Percentiles rank a stretch among this genome's conserved stretches.
phyloP scores from a whole-genome alignment of 1,140 invertebrate genomes.

The Hestina assimilis region DNA sequence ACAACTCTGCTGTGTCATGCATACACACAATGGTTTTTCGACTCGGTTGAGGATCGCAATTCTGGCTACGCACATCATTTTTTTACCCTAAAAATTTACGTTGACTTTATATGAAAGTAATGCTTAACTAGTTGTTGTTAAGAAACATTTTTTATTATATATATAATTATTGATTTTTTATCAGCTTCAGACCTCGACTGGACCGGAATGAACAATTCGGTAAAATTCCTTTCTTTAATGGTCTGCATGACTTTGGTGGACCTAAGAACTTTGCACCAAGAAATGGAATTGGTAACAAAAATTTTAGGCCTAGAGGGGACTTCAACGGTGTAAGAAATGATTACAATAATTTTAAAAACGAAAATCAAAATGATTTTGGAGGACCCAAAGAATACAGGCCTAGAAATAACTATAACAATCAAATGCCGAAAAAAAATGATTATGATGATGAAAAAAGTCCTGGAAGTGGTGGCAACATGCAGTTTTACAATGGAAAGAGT shows the following conservation, averaged over 20 bases:
- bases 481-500: constrained; percentile 65
- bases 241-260: constrained; percentile 72
- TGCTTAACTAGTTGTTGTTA: too few relatives aligned
- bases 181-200: constrained; percentile 78
- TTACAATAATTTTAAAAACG: constrained; percentile 77
- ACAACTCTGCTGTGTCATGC: too few relatives aligned
- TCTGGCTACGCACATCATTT: too few relatives aligned
- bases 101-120: too few relatives aligned
- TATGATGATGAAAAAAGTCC: constrained; percentile 68
- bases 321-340: constrained; percentile 79
- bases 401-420: constrained; percentile 79
- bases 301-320: constrained; percentile 71
- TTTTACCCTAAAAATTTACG: too few relatives aligned
- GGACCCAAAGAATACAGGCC: constrained; percentile 71
- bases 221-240: constrained; percentile 76
- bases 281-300: constrained; percentile 68
- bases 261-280: constrained; percentile 76
- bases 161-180: not conserved
- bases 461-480: constrained; percentile 75
- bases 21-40: too few relatives aligned
- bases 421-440: constrained; percentile 62
- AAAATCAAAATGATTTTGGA: constrained; percentile 71
- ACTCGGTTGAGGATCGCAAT: too few relatives aligned
- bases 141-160: not conserved
- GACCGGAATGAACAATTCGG: constrained; percentile 81